These are phyloP conservation scores for Grallaria varia DNA, from an alignment of 2,113 vertebrate species.

Conservation along the genomic window DNA sequence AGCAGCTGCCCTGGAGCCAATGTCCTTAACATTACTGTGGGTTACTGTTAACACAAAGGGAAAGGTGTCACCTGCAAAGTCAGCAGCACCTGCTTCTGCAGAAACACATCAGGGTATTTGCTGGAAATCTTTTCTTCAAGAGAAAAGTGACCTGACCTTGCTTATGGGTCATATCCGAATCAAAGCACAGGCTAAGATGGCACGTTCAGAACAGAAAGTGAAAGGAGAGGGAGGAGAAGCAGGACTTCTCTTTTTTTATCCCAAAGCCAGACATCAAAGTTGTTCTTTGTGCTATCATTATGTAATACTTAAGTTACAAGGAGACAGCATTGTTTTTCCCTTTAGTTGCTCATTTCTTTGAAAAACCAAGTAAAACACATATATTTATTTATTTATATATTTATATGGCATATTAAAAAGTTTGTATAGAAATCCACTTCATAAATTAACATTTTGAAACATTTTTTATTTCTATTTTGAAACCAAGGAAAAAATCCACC, in stretches of 20 bases:
- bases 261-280: not conserved
- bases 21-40: not conserved
- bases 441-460: not conserved
- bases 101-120: not conserved
- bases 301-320: not conserved
- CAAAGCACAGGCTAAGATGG: not conserved
- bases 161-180: not conserved
- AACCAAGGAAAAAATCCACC: not conserved
- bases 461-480: not conserved
- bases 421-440: not conserved
- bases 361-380: not conserved
- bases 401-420: not conserved
- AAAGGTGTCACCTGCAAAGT: conserved; percentile 1
- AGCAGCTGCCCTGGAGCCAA: not conserved
- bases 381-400: not conserved
- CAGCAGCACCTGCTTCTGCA: conserved; percentile 2
- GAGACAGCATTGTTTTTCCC: not conserved
- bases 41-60: not conserved
- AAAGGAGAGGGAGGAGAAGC: not conserved
- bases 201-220: not conserved
- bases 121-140: not conserved
- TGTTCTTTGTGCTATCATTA: not conserved
- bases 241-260: not conserved
- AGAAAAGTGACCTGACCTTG: not conserved
- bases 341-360: not conserved